Evolutionary conservation across 2,888 invertebrate genomes (phyloP), one percentile per base, ranked within the genome.

Genomic region (Cenopis cana): DNA sequence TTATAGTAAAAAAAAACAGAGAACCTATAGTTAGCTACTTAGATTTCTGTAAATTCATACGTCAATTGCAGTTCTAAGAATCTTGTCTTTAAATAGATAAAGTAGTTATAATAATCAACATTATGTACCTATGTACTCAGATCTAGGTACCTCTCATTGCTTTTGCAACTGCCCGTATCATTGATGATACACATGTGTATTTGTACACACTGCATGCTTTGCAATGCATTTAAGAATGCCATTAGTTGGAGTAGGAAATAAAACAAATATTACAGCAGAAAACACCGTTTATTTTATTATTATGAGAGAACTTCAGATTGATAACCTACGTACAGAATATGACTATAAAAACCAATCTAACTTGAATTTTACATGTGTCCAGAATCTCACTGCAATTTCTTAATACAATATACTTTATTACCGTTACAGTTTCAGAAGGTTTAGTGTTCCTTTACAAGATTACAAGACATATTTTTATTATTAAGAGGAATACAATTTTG

Each of bases 251-350:
- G 14, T 56, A 73, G 46, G 69, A 75, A 82, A 76, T 76, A 77
- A 86, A 82, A 83, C 76, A 70, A 74, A 71, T 74, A 54, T 73
- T 89, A 93, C 93, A 93, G 94, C 94, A 94, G 94, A 93, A 94
- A 94, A 94, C 94, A 94, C 94, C 93, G 94, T 94, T 94, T 94
- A 94, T 93, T 94, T 94, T 91, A 93, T 93, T 93, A 93, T 93
- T 93, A 93, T 93, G 91, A 94, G 93, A 94, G 93, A 93, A 94
- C 91, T 92, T 93, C 93, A 93, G 93, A 94, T 93, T 90, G 92
- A 91, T 93, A 93, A 93, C 92, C 93, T 94, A 94, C 94, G 81
- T 93, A 93, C 91, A 90, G 92, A 93, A 91, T 93, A 92, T 90
- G 87, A 90, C 90, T 93, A 92, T 91, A 91, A 91, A 77, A 93